Conservation (phyloP, 2,888 invertebrate species). For the Graphium colonna region DNA sequence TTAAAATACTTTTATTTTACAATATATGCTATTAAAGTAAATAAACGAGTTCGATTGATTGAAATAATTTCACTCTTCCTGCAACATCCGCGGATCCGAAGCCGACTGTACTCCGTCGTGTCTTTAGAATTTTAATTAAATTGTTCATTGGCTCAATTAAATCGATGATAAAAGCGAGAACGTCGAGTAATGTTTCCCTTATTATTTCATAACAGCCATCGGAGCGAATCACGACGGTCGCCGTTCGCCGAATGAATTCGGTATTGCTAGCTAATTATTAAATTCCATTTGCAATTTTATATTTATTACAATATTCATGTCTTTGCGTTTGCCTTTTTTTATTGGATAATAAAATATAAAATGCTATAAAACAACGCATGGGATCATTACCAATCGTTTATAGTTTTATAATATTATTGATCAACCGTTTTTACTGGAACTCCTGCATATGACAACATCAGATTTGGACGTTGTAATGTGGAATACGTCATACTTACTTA, state of each 20-base stretch:
- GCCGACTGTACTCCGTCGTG: slow-evolving; percentile 47
- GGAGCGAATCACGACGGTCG: slow-evolving; percentile 17
- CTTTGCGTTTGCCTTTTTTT: not conserved
- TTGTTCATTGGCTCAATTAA: slow-evolving; percentile 74
- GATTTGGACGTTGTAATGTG: too few relatives aligned
- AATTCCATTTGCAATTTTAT: slow-evolving; percentile 1
- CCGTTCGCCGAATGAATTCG: slow-evolving; percentile 16
- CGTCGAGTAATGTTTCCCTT: slow-evolving; percentile 26
- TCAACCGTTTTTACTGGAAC: too few relatives aligned
- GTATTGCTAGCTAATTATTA: slow-evolving; percentile 6
- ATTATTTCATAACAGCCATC: slow-evolving; percentile 24
- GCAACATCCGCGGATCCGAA: slow-evolving; percentile 40
- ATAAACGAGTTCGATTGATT: too few relatives aligned
- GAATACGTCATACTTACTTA: too few relatives aligned
- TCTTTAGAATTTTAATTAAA: slow-evolving; percentile 76
- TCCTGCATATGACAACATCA: too few relatives aligned
- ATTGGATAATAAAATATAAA: not conserved
- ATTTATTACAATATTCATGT: not conserved
- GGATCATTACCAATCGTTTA: too few relatives aligned
- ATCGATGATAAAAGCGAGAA: slow-evolving; percentile 59
- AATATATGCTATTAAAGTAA: too few relatives aligned
- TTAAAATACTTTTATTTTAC: too few relatives aligned
- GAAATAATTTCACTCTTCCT: slow-evolving; percentile 20
- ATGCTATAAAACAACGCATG: too few relatives aligned
- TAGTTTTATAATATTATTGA: too few relatives aligned